These are phyloP conservation scores for Cryptus viduatorius DNA, from an alignment of 2,888 invertebrate species.

Conservation along the genomic window DNA sequence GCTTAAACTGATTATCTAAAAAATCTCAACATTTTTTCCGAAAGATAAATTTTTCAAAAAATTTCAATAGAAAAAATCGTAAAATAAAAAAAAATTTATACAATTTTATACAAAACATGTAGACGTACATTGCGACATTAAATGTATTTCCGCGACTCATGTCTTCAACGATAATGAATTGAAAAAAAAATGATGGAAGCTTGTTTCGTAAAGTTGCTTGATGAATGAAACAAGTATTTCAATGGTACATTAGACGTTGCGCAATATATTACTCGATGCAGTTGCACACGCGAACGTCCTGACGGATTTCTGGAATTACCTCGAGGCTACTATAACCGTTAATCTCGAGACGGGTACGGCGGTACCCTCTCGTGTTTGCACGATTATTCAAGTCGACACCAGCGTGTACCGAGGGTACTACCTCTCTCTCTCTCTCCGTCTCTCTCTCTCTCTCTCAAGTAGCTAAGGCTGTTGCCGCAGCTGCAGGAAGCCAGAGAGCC, in stretches of 20 bases:
- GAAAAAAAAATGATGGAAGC: not conserved
- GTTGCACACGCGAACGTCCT: conserved; percentile 40
- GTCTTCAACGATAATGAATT: not conserved
- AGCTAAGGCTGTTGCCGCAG: not conserved
- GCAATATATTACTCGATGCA: not conserved
- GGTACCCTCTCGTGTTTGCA: conserved; percentile 64
- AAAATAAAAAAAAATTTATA: too few relatives aligned
- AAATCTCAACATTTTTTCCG: too few relatives aligned
- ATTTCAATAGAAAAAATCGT: too few relatives aligned
- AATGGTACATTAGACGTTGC: conserved; percentile 3
- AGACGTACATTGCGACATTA: too few relatives aligned
- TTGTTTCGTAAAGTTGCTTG: not conserved
- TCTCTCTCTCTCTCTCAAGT: not conserved
- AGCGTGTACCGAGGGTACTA: not conserved
- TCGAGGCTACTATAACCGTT: conserved; percentile 65
- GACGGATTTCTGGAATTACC: conserved; percentile 69
- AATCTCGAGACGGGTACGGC: conserved; percentile 36
- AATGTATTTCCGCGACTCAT: too few relatives aligned
- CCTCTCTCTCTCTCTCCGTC: not conserved
- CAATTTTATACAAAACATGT: too few relatives aligned
- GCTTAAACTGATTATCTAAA: too few relatives aligned
- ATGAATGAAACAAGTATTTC: not conserved
- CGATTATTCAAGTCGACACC: conserved; percentile 69
- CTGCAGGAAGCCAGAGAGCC: conserved; percentile 10
- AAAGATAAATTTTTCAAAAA: too few relatives aligned